Base-by-base conservation (phyloP, 2,113 vertebrate species). In the Seriola aureovittata region DNA sequence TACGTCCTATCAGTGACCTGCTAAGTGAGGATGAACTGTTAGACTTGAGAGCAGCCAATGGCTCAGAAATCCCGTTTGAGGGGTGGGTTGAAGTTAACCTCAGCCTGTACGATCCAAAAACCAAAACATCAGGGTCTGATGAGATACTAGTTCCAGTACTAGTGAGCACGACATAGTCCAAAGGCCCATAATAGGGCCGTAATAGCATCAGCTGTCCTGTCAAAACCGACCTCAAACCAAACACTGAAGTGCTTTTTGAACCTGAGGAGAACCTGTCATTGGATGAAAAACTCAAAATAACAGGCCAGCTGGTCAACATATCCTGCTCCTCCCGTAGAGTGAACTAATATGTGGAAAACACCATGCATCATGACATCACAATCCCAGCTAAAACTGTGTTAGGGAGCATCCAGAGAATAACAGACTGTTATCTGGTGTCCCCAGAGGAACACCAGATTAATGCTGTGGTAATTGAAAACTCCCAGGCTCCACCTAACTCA, bases 171-270 rank as follows among this genome's bases (percentile, higher is more conserved):
- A 58, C 23, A 29, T 50, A 11, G 5, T 78, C 1, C 60, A 84
- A 5, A 67, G 11, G 17, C 75, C 44, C 1, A 60, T 62, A 10
- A 60, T 34, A 25, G 25, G 25, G 25, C 25, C 25, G 25, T 25
- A 25, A 25, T 25, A 25, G 42, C 0, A 44, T 81, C 12, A 67
- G 3, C 11, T 77, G 52, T 19, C 9, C 25, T 46, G 14, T 36
- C 21, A 71, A 9, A 65, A 71, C 59, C 52, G 29, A 50, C 9
- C 25, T 66, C 0, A 71, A 70, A 71, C 59, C 19, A 29, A 65
- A 63, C 36, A 52, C 59, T 59, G 50, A 78, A 74, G 74, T 85
- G 71, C 32, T 85, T 1, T 85, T 85, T 52, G 57, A 85, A 34
- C 65, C 65, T 1, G 64, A 59, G 1, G 70, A 64, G 1, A 75